A percentile compares a stretch with the other conserved stretches of the same genome.
Conservation (phyloP, 2,113 vertebrate genomes). For the Rhea americana region DNA sequence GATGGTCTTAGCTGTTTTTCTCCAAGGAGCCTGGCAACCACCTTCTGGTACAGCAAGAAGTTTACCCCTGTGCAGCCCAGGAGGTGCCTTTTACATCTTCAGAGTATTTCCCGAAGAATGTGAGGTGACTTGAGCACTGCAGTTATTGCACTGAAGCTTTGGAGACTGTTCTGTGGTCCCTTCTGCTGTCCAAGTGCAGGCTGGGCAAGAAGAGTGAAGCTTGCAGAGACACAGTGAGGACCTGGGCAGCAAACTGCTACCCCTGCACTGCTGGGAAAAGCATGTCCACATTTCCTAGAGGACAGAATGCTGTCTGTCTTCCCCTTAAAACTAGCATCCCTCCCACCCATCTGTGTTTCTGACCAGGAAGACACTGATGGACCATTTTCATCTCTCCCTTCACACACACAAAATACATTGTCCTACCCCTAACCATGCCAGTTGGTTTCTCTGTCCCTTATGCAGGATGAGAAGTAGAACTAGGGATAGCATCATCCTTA, state of each 20-base stretch:
- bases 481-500: no score
- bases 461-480: no score
- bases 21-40: neutral
- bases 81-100: neutral
- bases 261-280: neutral
- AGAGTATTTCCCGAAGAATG: neutral
- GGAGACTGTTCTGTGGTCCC: fast-evolving
- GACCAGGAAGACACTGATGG: neutral
- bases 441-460: no score
- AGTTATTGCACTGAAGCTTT: neutral
- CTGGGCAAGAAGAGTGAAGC: neutral
- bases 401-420: neutral
- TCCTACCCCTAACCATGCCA: no score
- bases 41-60: neutral
- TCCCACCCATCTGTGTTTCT: neutral
- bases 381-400: neutral
- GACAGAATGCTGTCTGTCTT: neutral
- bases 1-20: neutral
- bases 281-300: neutral
- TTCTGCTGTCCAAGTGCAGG: neutral
- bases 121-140: fast-evolving
- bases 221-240: neutral
- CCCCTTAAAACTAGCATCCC: neutral
- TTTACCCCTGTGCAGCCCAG: neutral
- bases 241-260: neutral